These are phyloP conservation scores for Macrobrachium nipponense DNA, from an alignment of 1,140 invertebrate genomes.

Conservation along the genomic window DNA sequence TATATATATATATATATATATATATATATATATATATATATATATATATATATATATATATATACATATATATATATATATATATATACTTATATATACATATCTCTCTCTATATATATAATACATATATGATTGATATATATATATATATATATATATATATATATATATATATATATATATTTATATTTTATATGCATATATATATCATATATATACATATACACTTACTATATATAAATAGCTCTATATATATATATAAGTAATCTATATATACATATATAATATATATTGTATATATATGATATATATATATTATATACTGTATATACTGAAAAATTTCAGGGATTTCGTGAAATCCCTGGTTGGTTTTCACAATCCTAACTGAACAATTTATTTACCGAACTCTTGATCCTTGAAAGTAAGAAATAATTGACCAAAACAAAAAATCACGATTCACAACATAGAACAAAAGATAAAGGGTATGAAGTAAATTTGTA, in stretches of 20 bases:
- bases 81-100: conserved; percentile 4
- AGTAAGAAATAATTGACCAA: too few species aligned
- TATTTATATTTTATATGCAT: background rate
- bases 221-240: conserved; percentile 18
- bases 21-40: background rate
- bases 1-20: background rate
- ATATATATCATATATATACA: conserved; percentile 6
- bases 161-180: background rate
- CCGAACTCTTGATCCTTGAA: too few species aligned
- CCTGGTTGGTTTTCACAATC: too few species aligned
- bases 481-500: too few species aligned
- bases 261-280: conserved; percentile 21
- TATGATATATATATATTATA: too few species aligned
- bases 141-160: background rate
- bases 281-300: background rate
- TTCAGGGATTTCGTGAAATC: too few species aligned
- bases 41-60: conserved; percentile 3
- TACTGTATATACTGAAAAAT: too few species aligned
- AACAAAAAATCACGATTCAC: too few species aligned
- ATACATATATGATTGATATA: background rate
- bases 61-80: conserved; percentile 15
- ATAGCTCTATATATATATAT: conserved; percentile 14
- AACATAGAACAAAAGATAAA: too few species aligned
- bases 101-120: background rate
- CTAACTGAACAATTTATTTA: too few species aligned